Evolutionary conservation across 2,888 invertebrate genomes (phyloP), one percentile per base, ranked within the genome.

Genomic region (Melinaea menophilus): DNA sequence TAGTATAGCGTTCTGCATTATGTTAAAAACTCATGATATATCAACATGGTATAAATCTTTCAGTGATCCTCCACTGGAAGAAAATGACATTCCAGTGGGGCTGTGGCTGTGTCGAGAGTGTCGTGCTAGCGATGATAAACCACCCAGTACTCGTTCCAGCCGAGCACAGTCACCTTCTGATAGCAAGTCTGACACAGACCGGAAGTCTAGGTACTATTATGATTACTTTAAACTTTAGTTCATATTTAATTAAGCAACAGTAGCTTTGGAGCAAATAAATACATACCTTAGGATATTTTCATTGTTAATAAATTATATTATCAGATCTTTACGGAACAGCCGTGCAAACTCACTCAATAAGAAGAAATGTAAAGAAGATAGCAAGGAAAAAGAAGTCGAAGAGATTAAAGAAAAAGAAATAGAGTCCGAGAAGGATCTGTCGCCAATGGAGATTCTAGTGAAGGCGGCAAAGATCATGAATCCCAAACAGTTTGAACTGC

Each of bases 61-160:
- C 81, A 98, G 98, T 89, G 96, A 98, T 88, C 99, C 99, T 2
- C 98, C 99, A 0, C 85, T 99, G 61, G 95, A 95, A 65, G 96
- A 96, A 77, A 94, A 95, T 71, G 97, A 98, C 78, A 95, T 98
- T 71, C 98, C 98, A 0, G 92, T 93, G 57, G 98, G 98, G 0
- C 95, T 97, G 82, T 99, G 98, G 98, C 85, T 97, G 69, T 98
- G 98, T 77, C 95, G 96, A 73, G 94, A 95, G 72, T 98, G 98
- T 80, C 92, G 88, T 66, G 90, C 92, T 70, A 68, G 90, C 69
- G 87, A 90, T 80, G 88, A 88, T 58, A 81, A 81, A 65, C 79
- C 84, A 59, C 76, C 91, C 66, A 83, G 92, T 79, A 73, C 86
- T 55, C 72, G 84, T 5, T 73, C 71, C 31, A 79, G 85, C 69